These are phyloP conservation scores for Bombyx huttoni DNA, from an alignment of 2,888 invertebrate species.

Conservation along the genomic window DNA sequence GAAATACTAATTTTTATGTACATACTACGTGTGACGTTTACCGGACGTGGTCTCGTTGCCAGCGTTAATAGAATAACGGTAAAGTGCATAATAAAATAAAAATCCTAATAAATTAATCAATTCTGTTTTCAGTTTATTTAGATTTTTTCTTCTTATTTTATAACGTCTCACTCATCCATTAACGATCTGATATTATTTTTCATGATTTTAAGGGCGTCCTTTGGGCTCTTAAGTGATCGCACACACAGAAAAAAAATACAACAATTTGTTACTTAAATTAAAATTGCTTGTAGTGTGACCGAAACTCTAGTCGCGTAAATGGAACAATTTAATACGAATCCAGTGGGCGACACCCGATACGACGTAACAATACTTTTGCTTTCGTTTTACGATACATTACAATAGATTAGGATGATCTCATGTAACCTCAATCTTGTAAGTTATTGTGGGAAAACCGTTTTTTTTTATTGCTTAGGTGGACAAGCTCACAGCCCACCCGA, in stretches of 20 bases:
- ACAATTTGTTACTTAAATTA: not conserved
- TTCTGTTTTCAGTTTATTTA: too few species aligned
- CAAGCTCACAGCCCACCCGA: too few species aligned
- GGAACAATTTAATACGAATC: conserved; percentile 32
- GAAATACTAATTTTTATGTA: conserved; percentile 34
- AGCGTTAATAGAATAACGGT: not conserved
- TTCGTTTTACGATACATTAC: conserved; percentile 8
- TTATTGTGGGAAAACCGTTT: not conserved
- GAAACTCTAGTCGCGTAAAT: conserved; percentile 17
- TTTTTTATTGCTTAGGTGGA: too few species aligned
- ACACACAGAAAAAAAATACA: too few species aligned
- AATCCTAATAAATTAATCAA: too few species aligned
- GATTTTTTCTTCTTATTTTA: too few species aligned
- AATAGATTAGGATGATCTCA: not conserved
- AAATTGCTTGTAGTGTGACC: conserved; percentile 6
- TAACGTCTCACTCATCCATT: too few species aligned
- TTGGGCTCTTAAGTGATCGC: too few species aligned
- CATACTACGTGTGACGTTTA: conserved; percentile 18
- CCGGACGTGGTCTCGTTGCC: conserved; percentile 2
- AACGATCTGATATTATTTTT: too few species aligned
- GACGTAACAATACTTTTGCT: conserved; percentile 6
- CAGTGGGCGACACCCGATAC: conserved; percentile 21
- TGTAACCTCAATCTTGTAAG: not conserved
- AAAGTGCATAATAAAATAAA: too few species aligned
- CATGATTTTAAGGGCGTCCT: too few species aligned